Evolutionary conservation across 2,113 vertebrate species (phyloP), one percentile per base, ranked within the genome.

Genomic region (Rhinolophus sinicus): DNA sequence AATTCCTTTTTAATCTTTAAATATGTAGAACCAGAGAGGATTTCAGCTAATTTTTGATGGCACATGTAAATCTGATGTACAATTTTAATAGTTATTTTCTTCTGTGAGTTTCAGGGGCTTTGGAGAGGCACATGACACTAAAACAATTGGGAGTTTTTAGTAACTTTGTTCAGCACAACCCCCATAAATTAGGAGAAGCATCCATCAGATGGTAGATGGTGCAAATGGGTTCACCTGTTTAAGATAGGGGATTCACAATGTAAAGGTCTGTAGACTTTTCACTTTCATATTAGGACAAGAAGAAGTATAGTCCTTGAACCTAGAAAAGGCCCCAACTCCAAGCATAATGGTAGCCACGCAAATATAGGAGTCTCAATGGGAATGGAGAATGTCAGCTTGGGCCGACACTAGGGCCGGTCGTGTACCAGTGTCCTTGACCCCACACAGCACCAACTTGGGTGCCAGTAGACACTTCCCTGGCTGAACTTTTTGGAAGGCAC

Each of bases 1-100:
- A 95, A 94, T 85, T 95, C 93, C 65, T 82, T 96, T 94, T 82
- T 64, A 73, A 77, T 88, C 70, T 90, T 65, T 93, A 75, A 80
- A 69, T 69, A 75, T 40, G 6, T 78, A 47, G 73, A 26, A 77
- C 28, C 47, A 72, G 24, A 38, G 13, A 81, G 14, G 16, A 93
- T 94, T 89, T 93, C 35, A 33, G 60, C 40, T 81, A 58, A 54
- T 47, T 90, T 76, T 80, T 85, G 65, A 70, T 92, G 77, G 44
- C 9, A 84, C 30, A 18, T 93, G n/a, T 93, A 40, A 8, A 38
- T 28, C 60, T 81, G 44, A 67, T 72, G 21, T 56, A 35, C n/a
- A 93, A 2, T 28, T 83, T 69, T 19, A 60, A 90, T 33, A 75
- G 28, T 62, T 95, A 33, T 64, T 96, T 94, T 88, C 40, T 72